Percentiles rank a stretch among this genome's conserved stretches.
These are phyloP conservation scores for Agonopterix alstromeriana DNA, from an alignment of 2,888 invertebrate genomes.

Conservation along the genomic window DNA sequence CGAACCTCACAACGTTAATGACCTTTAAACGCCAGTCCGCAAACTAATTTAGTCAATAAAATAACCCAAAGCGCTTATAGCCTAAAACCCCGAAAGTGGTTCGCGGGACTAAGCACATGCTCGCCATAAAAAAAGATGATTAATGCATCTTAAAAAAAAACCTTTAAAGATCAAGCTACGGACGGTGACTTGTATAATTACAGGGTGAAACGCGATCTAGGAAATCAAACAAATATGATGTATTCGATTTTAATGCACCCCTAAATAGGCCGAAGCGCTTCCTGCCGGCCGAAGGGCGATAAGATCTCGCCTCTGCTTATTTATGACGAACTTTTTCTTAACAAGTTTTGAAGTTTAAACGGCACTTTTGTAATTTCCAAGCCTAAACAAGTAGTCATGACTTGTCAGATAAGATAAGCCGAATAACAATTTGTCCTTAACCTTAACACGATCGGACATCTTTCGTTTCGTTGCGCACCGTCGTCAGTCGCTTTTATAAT, in stretches of 20 bases:
- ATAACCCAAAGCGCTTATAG: conserved; percentile 58
- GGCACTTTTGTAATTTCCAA: conserved; percentile 56
- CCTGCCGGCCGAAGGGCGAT: conserved; percentile 61
- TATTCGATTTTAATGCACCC: conserved; percentile 78
- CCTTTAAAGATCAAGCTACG: conserved; percentile 62
- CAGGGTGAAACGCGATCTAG: conserved; percentile 73
- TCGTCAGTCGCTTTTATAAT: conserved; percentile 3
- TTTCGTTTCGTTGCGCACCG: conserved; percentile 16
- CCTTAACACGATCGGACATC: conserved; percentile 27
- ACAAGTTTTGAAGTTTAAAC: conserved; percentile 42
- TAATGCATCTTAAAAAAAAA: conserved; percentile 72
- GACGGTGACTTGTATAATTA: conserved; percentile 74
- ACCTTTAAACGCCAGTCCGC: conserved; percentile 56
- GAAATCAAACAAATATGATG: conserved; percentile 79
- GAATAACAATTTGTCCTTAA: conserved; percentile 40
- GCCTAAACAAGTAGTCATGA: conserved; percentile 57
- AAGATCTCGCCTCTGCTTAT: conserved; percentile 66
- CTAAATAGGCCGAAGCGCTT: conserved; percentile 74
- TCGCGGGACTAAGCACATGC: conserved; percentile 70
- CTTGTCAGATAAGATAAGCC: conserved; percentile 54
- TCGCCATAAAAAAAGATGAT: conserved; percentile 71
- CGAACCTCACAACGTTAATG: conserved; percentile 54
- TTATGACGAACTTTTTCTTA: conserved; percentile 57
- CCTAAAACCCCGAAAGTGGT: conserved; percentile 51
- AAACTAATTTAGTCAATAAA: conserved; percentile 65